Conservation (phyloP, 2,888 invertebrate genomes). For the Julus scandinavius region DNA sequence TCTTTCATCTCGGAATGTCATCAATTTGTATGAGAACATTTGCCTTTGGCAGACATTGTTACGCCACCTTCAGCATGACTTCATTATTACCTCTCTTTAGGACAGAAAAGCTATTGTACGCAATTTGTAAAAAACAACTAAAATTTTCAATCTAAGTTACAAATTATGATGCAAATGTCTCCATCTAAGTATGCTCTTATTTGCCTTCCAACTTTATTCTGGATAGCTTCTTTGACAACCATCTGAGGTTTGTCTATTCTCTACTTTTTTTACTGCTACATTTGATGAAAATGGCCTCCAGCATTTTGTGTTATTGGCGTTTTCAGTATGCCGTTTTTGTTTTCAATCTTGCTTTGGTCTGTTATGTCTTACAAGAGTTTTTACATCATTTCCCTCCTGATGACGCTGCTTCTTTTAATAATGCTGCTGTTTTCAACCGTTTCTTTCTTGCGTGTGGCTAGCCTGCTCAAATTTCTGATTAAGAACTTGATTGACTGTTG, state of each 20-base stretch:
- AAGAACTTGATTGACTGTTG: neutral
- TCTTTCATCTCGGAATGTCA: neutral
- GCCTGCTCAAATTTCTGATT: neutral
- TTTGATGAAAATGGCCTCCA: neutral
- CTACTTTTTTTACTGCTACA: neutral
- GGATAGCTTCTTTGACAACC: slow-evolving; percentile 9
- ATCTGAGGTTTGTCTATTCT: slow-evolving; percentile 31
- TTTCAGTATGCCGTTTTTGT: neutral
- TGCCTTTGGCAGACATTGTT: neutral
- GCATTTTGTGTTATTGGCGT: neutral
- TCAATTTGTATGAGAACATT: neutral
- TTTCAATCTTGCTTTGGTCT: neutral
- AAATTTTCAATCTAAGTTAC: no score
- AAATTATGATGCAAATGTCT: neutral
- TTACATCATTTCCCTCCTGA: neutral
- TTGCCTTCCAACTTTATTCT: neutral
- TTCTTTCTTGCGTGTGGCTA: neutral
- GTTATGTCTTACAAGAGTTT: neutral
- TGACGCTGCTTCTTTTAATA: neutral
- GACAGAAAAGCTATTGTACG: no score
- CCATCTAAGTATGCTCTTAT: neutral
- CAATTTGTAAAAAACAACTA: no score
- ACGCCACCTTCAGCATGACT: neutral
- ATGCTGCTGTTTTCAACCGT: neutral
- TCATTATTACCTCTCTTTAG: neutral